A percentile compares a stretch with the other conserved stretches of the same genome.
phyloP scores from a whole-genome alignment of 2,113 vertebrate genomes.

The Halichoerus grypus region DNA sequence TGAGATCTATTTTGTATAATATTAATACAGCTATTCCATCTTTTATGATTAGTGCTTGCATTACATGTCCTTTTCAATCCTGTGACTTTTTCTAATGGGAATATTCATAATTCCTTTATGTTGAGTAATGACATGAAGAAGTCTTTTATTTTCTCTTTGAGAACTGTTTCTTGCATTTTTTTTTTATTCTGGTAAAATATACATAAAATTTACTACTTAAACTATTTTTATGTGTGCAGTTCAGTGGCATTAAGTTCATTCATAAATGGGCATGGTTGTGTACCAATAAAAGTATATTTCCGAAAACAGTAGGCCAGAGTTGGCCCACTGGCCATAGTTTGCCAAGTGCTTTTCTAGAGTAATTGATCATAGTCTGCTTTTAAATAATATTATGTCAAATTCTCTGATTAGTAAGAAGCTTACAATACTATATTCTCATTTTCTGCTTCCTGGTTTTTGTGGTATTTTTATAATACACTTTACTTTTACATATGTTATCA shows the following conservation, averaged over 20 bases:
- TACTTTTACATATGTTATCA: background rate
- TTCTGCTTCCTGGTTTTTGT: background rate
- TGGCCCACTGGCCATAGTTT: background rate
- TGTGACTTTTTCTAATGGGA: background rate
- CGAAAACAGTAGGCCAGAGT: background rate
- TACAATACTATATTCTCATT: background rate
- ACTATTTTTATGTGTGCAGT: background rate
- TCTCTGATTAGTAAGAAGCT: background rate
- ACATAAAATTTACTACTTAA: background rate
- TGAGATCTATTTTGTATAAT: background rate
- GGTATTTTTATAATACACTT: background rate
- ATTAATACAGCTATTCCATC: background rate
- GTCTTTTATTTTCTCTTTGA: background rate
- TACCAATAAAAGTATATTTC: background rate
- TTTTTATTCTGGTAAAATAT: background rate
- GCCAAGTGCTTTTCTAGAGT: background rate
- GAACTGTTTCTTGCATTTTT: background rate
- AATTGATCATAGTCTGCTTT: background rate
- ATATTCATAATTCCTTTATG: background rate
- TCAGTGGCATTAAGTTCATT: conserved; percentile 17
- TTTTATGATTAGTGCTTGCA: background rate
- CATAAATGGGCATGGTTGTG: background rate
- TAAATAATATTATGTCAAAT: background rate
- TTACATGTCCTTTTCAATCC: background rate
- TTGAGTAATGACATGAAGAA: background rate